Percentiles rank a stretch among this genome's conserved stretches.
Conservation (phyloP, 1,140 invertebrate genomes). For the Conus betulinus region DNA sequence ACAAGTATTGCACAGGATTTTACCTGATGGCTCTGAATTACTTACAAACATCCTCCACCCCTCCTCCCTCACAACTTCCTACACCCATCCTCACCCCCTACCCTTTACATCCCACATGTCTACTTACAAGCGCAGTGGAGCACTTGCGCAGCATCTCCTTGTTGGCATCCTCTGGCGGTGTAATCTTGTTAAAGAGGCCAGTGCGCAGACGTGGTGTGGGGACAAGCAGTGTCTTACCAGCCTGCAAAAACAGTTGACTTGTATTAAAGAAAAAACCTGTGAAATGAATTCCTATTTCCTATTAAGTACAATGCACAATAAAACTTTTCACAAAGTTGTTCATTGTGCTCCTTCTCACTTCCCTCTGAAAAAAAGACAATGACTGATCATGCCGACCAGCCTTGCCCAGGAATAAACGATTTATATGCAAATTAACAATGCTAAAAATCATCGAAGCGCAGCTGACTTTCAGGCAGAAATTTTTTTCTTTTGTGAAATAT, state of each 20-base stretch:
- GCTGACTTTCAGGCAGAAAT: no score
- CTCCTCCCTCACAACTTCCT: neutral
- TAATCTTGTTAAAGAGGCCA: slow-evolving; percentile 84
- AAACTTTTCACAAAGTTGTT: neutral
- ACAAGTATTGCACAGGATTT: no score
- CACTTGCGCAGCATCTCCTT: slow-evolving; percentile 82
- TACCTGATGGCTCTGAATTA: no score
- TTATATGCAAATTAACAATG: no score
- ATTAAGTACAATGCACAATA: neutral
- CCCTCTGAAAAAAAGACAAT: no score
- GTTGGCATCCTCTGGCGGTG: slow-evolving; percentile 79
- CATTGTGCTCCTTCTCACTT: neutral
- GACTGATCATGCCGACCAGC: no score
- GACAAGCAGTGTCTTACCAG: slow-evolving; percentile 85
- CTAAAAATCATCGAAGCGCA: no score
- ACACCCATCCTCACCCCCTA: neutral
- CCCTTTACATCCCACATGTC: no score
- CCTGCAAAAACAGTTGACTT: slow-evolving; percentile 60
- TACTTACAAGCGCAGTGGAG: slow-evolving; percentile 74
- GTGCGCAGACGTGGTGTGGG: slow-evolving; percentile 84
- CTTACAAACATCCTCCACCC: no score
- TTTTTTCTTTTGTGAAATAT: no score
- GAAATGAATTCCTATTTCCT: neutral
- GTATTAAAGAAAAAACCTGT: slow-evolving; percentile 30
- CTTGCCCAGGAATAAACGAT: no score